Evolutionary conservation across 2,113 vertebrate species (phyloP).

Genomic region (Ceratotherium simum): DNA sequence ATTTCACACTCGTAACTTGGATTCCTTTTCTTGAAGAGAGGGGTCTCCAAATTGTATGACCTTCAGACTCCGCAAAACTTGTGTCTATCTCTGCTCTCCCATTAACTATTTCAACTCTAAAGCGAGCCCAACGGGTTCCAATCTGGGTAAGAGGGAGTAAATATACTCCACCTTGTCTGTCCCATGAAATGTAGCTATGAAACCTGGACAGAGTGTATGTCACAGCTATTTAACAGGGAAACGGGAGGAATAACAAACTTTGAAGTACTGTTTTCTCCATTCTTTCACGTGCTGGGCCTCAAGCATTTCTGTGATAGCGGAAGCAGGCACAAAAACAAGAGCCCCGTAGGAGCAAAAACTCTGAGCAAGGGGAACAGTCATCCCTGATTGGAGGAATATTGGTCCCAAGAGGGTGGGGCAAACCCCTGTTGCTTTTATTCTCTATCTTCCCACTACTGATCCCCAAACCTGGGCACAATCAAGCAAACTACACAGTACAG

Average conservation of each 20-base stretch:
- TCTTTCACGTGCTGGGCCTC: background rate
- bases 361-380: background rate
- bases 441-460: background rate
- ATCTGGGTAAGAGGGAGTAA: background rate
- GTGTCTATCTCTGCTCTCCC: background rate
- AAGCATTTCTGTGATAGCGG: background rate
- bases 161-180: background rate
- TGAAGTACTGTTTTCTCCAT: slow-evolving; percentile 24
- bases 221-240: background rate
- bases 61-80: background rate
- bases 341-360: background rate
- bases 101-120: slow-evolving; percentile 46
- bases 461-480: background rate
- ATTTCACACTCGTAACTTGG: background rate
- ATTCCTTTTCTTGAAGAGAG: slow-evolving; percentile 11
- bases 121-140: background rate
- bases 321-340: background rate
- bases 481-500: background rate
- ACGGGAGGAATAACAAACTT: background rate
- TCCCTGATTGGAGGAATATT: background rate
- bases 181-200: background rate
- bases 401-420: background rate
- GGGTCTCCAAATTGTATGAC: background rate
- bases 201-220: background rate
- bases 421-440: background rate